Percentiles rank a stretch among this genome's conserved stretches.
Conservation (phyloP, 2,797 vertebrate genomes). For the Telmatherina bonti region DNA sequence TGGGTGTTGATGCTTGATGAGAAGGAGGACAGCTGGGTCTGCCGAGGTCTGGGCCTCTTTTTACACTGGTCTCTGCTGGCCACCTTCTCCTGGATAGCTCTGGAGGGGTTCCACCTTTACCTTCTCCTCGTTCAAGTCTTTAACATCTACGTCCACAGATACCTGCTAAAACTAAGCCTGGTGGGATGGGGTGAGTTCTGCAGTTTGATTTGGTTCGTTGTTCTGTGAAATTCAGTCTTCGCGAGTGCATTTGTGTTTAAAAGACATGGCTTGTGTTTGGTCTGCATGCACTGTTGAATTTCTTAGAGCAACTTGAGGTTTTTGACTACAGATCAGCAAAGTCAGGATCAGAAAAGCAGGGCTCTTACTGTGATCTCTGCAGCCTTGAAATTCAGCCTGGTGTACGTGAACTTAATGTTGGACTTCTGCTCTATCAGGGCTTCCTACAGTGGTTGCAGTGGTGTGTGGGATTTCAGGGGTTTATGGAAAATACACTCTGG, state of each 20-base stretch:
- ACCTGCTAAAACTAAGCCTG: slow-evolving; percentile 86
- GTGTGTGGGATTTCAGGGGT: slow-evolving; percentile 62
- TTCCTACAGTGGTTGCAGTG: slow-evolving; percentile 75
- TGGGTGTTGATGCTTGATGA: slow-evolving; percentile 20
- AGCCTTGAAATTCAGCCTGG: not conserved
- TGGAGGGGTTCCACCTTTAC: slow-evolving; percentile 90
- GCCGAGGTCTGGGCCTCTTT: slow-evolving; percentile 56
- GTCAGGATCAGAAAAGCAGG: no score
- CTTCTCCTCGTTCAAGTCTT: slow-evolving; percentile 86
- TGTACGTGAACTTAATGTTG: not conserved
- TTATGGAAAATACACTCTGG: slow-evolving; percentile 69
- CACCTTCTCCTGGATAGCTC: slow-evolving; percentile 82
- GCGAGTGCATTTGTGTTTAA: not conserved
- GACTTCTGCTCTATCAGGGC: slow-evolving; percentile 68
- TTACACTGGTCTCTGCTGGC: slow-evolving; percentile 85
- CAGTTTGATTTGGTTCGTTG: not conserved
- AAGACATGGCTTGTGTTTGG: not conserved
- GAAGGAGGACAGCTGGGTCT: slow-evolving; percentile 8
- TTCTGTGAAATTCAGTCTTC: not conserved
- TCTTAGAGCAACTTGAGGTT: not conserved
- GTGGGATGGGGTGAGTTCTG: slow-evolving; percentile 87
- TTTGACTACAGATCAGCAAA: not conserved
- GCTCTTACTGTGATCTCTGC: no score
- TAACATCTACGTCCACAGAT: slow-evolving; percentile 86
- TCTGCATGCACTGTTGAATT: no score